Conservation (phyloP, 1,140 invertebrate species). For the Drosophila eugracilis region DNA sequence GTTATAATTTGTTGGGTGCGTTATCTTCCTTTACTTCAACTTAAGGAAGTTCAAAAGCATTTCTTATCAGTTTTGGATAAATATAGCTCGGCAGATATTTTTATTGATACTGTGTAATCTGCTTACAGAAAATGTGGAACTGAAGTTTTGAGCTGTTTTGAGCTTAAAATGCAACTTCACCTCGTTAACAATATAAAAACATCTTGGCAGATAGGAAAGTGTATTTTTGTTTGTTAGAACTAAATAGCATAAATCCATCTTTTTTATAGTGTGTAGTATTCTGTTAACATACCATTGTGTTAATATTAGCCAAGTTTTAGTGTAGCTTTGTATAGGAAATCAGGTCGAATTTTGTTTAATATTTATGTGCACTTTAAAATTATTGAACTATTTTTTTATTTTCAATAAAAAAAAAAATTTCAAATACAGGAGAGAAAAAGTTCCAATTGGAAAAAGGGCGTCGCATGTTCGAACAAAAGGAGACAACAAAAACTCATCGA, state of each 20-base stretch:
- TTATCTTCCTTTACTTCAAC: background rate
- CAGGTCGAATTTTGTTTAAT: background rate
- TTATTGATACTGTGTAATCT: background rate
- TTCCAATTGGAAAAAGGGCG: constrained; percentile 75
- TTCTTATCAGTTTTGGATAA: constrained; percentile 4
- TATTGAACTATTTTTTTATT: background rate
- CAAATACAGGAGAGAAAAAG: background rate
- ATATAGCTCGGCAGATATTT: background rate
- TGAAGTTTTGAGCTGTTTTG: background rate
- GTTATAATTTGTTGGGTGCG: background rate
- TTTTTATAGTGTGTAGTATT: background rate
- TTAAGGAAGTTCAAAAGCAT: background rate
- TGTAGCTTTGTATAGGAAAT: background rate
- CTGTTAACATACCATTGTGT: background rate
- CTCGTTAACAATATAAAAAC: too few relatives aligned
- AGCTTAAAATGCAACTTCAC: too few relatives aligned
- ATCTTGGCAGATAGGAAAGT: too few relatives aligned
- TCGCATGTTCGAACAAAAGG: constrained; percentile 38
- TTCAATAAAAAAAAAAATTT: background rate
- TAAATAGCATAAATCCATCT: too few relatives aligned
- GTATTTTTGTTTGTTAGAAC: background rate
- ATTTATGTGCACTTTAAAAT: background rate
- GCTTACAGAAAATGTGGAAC: background rate
- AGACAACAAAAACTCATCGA: constrained; percentile 34
- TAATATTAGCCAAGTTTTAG: background rate